phyloP scores from a whole-genome alignment of 2,113 vertebrate genomes.

The Castor canadensis region DNA sequence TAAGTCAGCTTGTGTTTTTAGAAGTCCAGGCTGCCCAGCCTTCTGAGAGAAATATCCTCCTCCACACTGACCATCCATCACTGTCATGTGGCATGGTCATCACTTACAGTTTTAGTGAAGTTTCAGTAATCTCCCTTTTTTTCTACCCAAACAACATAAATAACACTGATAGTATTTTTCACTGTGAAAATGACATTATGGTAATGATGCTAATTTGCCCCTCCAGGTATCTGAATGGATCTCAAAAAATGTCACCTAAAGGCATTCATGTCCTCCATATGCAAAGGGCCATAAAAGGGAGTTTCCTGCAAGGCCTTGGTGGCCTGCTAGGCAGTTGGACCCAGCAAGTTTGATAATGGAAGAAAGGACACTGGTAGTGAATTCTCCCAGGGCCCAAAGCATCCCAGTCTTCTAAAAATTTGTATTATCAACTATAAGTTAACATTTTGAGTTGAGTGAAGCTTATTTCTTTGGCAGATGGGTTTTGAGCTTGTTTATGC shows the following conservation, averaged over 20 bases:
- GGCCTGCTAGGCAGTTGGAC: not conserved
- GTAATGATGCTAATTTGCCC: not conserved
- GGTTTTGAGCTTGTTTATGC: conserved; percentile 7
- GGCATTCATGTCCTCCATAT: not conserved
- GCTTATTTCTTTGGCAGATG: not conserved
- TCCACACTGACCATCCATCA: conserved; percentile 35
- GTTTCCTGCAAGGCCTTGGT: not conserved
- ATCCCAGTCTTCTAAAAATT: conserved; percentile 22
- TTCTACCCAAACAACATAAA: not conserved
- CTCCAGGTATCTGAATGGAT: not conserved
- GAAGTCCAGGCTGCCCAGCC: conserved; percentile 48
- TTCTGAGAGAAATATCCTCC: conserved; percentile 27
- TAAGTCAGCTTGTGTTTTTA: conserved; percentile 65
- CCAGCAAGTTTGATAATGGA: not conserved
- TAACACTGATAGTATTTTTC: not conserved
- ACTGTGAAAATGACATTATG: not conserved
- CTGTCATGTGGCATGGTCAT: conserved; percentile 25
- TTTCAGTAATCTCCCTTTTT: conserved; percentile 14
- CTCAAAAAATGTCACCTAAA: not conserved
- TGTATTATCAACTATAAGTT: not conserved
- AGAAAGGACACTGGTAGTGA: too few relatives aligned
- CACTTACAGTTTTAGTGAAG: conserved; percentile 56
- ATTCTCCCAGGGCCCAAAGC: conserved; percentile 35
- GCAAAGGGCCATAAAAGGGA: not conserved
- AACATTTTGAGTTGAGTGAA: not conserved